Evolutionary conservation across 2,113 vertebrate genomes (phyloP).

Genomic region (Bettongia penicillata): DNA sequence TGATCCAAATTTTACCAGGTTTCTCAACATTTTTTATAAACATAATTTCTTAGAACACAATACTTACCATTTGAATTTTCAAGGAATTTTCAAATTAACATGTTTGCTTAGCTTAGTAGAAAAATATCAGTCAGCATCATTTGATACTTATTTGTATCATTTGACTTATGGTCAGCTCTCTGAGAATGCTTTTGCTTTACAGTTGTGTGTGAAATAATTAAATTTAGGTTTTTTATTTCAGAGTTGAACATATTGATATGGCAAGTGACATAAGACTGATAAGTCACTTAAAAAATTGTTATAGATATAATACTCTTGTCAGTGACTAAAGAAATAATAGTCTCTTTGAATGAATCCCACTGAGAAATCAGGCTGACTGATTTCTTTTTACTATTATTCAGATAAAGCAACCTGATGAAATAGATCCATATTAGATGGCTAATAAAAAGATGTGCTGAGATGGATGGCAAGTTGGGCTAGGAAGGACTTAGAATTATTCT

Average conservation of each 20-base stretch:
- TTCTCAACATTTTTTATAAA: background rate
- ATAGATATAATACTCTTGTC: background rate
- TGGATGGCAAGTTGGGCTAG: background rate
- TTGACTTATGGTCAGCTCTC: background rate
- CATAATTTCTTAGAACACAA: background rate
- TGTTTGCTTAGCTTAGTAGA: background rate
- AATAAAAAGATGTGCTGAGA: background rate
- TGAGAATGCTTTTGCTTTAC: constrained; percentile 21
- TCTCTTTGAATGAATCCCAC: background rate
- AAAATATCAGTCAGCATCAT: background rate
- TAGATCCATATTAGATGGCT: background rate
- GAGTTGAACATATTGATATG: background rate
- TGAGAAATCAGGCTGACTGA: background rate
- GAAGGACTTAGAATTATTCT: background rate
- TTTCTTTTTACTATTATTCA: constrained; percentile 40
- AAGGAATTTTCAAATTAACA: background rate
- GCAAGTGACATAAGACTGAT: background rate
- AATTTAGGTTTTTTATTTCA: background rate
- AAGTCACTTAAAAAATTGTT: background rate
- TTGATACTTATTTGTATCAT: constrained; percentile 17
- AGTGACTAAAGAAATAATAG: background rate
- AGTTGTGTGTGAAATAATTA: constrained; percentile 32
- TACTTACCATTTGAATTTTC: background rate
- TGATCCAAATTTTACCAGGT: background rate
- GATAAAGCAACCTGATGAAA: background rate